Evolutionary conservation across 1,140 invertebrate species (phyloP).

Genomic region (Pseudomyrmex flavicornis): DNA sequence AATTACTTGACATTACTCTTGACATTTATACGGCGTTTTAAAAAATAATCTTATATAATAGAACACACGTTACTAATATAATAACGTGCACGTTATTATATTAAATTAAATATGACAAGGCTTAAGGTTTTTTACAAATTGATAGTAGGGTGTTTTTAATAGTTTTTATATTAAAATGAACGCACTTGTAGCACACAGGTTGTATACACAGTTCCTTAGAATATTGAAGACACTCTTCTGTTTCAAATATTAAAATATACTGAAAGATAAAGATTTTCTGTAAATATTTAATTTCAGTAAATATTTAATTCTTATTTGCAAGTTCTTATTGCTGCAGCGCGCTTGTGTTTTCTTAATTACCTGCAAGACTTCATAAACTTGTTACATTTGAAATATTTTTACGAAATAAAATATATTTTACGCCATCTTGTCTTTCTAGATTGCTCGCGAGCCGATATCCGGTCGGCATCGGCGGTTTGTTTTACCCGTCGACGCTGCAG

Average conservation of each 20-base stretch:
- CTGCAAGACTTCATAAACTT: no score
- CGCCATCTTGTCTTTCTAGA: conserved; percentile 83
- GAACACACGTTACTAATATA: neutral
- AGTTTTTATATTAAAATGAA: no score
- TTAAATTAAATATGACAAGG: neutral
- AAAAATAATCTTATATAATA: conserved; percentile 18
- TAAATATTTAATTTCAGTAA: no score
- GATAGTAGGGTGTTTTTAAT: no score
- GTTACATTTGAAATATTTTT: neutral
- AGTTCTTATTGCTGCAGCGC: no score
- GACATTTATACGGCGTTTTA: neutral
- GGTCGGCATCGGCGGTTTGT: conserved; percentile 86
- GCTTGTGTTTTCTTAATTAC: no score
- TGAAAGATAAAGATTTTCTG: no score
- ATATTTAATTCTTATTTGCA: no score
- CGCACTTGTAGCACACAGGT: no score
- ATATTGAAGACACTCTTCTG: no score
- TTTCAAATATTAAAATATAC: no score
- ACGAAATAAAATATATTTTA: neutral
- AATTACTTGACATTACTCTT: neutral
- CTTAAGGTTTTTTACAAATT: neutral
- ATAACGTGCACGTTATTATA: neutral
- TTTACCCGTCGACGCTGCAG: conserved; percentile 83
- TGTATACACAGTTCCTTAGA: no score
- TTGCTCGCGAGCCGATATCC: conserved; percentile 89